Evolutionary conservation across 92 coral and sea anemone genomes (phyloP), one percentile per base, ranked within the genome.

Genomic region (Pocillopora meandrina): DNA sequence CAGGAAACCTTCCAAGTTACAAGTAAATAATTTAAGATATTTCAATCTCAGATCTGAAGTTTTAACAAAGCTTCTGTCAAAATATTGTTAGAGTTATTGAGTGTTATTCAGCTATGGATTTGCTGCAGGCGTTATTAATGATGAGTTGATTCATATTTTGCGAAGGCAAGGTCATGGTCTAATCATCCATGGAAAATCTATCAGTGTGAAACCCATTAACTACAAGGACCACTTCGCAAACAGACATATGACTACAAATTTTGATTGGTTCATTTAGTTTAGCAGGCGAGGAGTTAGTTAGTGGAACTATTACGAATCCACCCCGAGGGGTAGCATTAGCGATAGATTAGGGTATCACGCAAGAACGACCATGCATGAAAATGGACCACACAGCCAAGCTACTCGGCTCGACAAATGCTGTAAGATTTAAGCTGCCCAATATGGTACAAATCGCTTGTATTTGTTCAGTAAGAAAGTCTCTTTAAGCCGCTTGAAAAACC

Each of bases 311-410:
- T 81, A 31, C 70, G 9, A 58, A 67, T 35, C 36, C 85, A 4
- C 74, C 77, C 76, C 47, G 34, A 21, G 31, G 71, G 47, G 61
- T 20, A 55, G 47, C 23, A 20, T 60, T 12, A 34, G 49, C 70
- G 60, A 81, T 11, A 35, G 85, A 81, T 59, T 19, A 58, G 19
- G 52, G 74, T 14, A 81, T 70, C 85, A 81, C 85, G 85, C 68
- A 71, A 81, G 69, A 20, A 20, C 1, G 19, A 55, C n/a, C 74
- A 1, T 12, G 12, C 13, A 5, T 26, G 68, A 26, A 49, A 23
- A 23, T 34, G 55, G 18, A 36, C 21, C 14, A 36, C 47, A 34
- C 9, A 57, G 34, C 9, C n/a, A 26, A 67, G 47, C 9, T 13
- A 33, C 1, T 17, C 26, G 11, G 2, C 7, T 14, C 20, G 17